Evolutionary conservation across 1,140 invertebrate genomes (phyloP).

Genomic region (Listronotus bonariensis): DNA sequence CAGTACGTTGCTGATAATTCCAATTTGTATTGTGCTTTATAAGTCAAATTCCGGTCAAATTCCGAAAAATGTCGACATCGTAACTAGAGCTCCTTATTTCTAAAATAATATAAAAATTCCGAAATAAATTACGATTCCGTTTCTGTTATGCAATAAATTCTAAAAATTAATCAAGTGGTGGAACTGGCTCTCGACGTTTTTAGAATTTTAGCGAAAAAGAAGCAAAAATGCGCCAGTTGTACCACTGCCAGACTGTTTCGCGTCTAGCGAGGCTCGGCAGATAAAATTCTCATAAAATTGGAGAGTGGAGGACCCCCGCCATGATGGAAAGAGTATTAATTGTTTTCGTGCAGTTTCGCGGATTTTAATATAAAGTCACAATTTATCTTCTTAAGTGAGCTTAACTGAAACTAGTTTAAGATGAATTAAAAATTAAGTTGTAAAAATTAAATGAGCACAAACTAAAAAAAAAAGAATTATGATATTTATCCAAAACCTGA

Average conservation of each 20-base stretch:
- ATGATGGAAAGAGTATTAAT: slow-evolving; percentile 29
- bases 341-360: slow-evolving; percentile 26
- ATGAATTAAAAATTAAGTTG: too few relatives aligned
- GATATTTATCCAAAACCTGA: too few relatives aligned
- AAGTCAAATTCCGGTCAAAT: too few relatives aligned
- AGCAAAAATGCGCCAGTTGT: slow-evolving; percentile 44
- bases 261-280: slow-evolving; percentile 17
- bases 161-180: slow-evolving; percentile 50
- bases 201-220: slow-evolving; percentile 45
- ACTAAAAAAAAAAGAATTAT: too few relatives aligned
- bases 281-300: slow-evolving; percentile 31
- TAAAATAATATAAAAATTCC: slow-evolving; percentile 22
- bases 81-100: slow-evolving; percentile 8
- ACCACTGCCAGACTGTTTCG: slow-evolving; percentile 42
- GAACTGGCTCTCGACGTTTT: slow-evolving; percentile 44
- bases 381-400: slow-evolving; percentile 22
- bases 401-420: too few relatives aligned
- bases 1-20: too few relatives aligned
- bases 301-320: slow-evolving; percentile 16
- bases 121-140: slow-evolving; percentile 44
- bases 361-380: slow-evolving; percentile 27
- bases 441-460: too few relatives aligned
- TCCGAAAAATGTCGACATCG: too few relatives aligned
- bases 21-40: too few relatives aligned
- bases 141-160: slow-evolving; percentile 48